These are phyloP conservation scores for Orbicella faveolata DNA, from an alignment of 64 coral and sea anemone species.

Conservation along the genomic window DNA sequence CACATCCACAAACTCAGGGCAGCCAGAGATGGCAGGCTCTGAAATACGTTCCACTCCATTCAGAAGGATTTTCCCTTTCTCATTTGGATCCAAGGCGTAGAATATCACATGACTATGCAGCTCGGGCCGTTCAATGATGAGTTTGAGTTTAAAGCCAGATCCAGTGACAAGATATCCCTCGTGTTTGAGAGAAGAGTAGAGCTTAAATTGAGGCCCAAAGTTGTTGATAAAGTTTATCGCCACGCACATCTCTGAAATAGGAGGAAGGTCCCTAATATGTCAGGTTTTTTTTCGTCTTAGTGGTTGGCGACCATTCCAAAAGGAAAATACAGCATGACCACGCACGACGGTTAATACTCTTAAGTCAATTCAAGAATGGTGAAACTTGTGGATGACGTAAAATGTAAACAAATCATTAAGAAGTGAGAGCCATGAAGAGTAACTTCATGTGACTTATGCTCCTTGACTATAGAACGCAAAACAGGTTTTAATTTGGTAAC, in stretches of 20 bases:
- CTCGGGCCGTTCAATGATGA: conserved; percentile 9
- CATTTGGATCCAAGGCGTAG: not conserved
- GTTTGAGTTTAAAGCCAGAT: conserved; percentile 25
- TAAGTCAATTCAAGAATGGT: too few species aligned
- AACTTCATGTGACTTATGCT: too few species aligned
- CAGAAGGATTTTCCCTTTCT: not conserved
- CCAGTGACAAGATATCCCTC: conserved; percentile 69
- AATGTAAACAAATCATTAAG: too few species aligned
- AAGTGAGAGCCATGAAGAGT: too few species aligned
- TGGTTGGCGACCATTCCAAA: too few species aligned
- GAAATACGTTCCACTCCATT: not conserved
- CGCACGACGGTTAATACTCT: too few species aligned
- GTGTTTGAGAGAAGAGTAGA: conserved; percentile 73
- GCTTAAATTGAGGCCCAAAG: conserved; percentile 48
- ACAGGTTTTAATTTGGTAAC: too few species aligned
- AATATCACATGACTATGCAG: conserved; percentile 25
- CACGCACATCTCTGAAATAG: not conserved
- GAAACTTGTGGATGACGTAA: too few species aligned
- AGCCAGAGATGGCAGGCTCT: not conserved
- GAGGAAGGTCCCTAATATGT: not conserved
- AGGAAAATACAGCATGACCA: too few species aligned
- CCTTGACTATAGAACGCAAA: too few species aligned
- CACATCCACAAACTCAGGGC: not conserved
- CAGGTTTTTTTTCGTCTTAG: not conserved
- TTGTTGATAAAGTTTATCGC: conserved; percentile 47